Evolutionary conservation across 2,113 vertebrate species (phyloP).

Genomic region (Chroicocephalus ridibundus): DNA sequence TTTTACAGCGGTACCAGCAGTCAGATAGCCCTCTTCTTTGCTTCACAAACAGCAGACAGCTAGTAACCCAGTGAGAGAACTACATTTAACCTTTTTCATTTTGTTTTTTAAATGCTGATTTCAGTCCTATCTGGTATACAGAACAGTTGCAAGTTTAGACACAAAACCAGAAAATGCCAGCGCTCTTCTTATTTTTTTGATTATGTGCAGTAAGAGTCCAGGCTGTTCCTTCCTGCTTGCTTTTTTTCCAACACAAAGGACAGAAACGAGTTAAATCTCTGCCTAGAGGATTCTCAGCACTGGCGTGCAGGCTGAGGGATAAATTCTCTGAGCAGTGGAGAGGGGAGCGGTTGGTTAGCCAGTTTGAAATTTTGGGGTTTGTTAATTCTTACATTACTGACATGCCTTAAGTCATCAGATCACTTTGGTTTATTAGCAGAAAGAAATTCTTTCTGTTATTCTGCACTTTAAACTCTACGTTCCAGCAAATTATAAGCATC

Average conservation of each 20-base stretch:
- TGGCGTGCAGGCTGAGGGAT: neutral
- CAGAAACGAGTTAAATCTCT: neutral
- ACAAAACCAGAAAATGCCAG: neutral
- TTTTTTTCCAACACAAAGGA: slow-evolving; percentile 11
- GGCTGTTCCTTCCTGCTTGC: neutral
- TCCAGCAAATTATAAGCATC: neutral
- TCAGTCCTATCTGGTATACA: neutral
- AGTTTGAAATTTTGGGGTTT: neutral
- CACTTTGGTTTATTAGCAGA: neutral
- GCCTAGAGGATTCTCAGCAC: neutral
- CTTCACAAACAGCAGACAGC: neutral
- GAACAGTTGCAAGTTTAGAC: neutral
- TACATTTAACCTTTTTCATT: neutral
- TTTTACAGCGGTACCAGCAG: neutral
- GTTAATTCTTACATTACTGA: neutral
- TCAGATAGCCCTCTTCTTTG: neutral
- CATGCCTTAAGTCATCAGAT: neutral
- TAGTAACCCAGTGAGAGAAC: neutral
- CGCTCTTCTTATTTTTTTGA: neutral
- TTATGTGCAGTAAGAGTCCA: neutral
- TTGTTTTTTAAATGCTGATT: neutral
- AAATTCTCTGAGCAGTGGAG: neutral
- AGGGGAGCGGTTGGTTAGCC: neutral
- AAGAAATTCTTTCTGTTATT: neutral
- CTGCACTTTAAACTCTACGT: neutral